Conservation (phyloP, 2,797 vertebrate genomes). For the Neosilurus hyrtlii region DNA sequence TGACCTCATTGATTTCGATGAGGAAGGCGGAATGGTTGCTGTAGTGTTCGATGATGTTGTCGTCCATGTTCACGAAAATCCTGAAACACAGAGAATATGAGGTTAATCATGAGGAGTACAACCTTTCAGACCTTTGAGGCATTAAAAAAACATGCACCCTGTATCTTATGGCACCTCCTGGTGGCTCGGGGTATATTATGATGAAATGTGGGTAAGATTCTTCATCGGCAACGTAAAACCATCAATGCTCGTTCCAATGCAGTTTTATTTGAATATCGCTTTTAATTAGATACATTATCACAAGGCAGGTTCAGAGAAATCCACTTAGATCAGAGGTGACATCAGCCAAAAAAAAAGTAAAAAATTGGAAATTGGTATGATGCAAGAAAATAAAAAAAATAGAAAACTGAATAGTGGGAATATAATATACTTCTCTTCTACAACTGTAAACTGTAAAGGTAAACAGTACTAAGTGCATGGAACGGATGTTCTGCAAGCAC, state of each 20-base stretch:
- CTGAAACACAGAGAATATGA: slow-evolving; percentile 60
- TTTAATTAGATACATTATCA: neutral
- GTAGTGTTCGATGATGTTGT: slow-evolving; percentile 96
- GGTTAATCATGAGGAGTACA: neutral
- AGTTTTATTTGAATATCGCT: neutral
- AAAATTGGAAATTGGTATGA: no score
- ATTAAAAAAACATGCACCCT: no score
- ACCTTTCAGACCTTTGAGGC: no score
- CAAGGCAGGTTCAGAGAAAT: neutral
- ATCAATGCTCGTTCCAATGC: neutral
- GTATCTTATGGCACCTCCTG: neutral
- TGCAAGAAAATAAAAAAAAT: neutral
- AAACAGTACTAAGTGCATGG: neutral
- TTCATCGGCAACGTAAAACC: neutral
- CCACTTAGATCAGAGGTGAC: neutral
- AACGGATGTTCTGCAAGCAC: neutral
- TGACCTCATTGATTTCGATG: slow-evolving; percentile 82
- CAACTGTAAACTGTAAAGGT: neutral
- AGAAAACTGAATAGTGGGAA: neutral
- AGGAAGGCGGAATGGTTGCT: slow-evolving; percentile 95
- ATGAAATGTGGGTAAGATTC: neutral
- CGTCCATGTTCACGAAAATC: slow-evolving; percentile 96
- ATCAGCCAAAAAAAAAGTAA: neutral
- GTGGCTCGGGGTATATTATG: neutral
- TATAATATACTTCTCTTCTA: neutral